Conservation (phyloP, 2,888 invertebrate genomes). For the Limnephilus lunatus region DNA sequence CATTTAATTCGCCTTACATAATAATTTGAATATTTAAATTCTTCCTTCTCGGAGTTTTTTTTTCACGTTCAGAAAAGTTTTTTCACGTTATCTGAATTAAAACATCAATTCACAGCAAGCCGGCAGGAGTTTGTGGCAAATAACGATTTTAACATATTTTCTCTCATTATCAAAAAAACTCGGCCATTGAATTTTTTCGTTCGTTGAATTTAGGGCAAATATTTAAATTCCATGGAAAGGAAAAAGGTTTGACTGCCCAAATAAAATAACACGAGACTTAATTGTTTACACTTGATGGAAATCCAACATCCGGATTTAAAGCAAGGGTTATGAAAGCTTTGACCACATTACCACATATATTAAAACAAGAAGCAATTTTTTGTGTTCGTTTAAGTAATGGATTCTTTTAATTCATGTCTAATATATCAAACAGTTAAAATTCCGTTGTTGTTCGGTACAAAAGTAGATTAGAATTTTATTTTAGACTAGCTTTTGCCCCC, state of each 20-base stretch:
- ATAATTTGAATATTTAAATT: conserved; percentile 27
- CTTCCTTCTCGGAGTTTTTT: background rate
- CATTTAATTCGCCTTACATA: conserved; percentile 9
- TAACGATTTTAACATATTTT: background rate
- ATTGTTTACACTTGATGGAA: background rate
- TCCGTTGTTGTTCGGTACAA: background rate
- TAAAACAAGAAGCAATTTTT: background rate
- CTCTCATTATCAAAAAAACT: background rate
- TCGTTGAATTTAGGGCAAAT: background rate
- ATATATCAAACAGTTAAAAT: background rate
- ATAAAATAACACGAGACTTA: background rate
- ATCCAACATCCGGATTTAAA: no score
- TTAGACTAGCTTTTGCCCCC: no score
- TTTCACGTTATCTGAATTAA: background rate
- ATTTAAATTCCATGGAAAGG: background rate
- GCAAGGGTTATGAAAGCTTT: background rate
- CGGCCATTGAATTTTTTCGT: background rate
- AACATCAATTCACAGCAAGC: background rate
- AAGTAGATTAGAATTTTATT: background rate
- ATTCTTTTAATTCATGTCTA: background rate
- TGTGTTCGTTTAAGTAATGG: background rate
- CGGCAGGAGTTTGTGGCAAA: background rate
- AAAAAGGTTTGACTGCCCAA: background rate
- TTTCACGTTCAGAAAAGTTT: background rate
- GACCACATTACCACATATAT: background rate